Conservation (phyloP, 2,113 vertebrate genomes). For the Mungos mungo region DNA sequence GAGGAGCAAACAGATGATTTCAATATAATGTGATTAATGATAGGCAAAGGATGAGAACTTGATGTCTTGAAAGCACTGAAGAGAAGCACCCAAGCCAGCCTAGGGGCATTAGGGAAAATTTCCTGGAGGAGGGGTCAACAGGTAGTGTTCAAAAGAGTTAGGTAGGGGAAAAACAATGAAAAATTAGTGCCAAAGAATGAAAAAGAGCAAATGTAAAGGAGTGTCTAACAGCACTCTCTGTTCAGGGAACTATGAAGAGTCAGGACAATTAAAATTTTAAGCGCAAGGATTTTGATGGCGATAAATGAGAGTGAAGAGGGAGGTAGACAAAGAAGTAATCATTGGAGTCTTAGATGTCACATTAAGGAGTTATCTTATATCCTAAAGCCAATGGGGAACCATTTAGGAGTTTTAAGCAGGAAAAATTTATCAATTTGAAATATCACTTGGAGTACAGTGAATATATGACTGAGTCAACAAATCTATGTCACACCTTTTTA, state of each 20-base stretch:
- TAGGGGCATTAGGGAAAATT: not conserved
- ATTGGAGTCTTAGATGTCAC: not conserved
- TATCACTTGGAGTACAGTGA: not conserved
- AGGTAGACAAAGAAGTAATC: not conserved
- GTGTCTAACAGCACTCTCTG: not conserved
- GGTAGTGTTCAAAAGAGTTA: constrained; percentile 25
- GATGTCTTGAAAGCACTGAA: constrained; percentile 1
- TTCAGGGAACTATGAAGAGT: not conserved
- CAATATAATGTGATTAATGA: constrained; percentile 43
- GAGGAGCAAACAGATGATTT: constrained; percentile 44
- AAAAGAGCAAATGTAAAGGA: not conserved
- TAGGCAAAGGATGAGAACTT: constrained; percentile 9
- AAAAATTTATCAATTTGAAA: not conserved
- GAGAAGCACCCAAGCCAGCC: not conserved
- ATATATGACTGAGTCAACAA: constrained; percentile 16
- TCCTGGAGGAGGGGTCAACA: not conserved
- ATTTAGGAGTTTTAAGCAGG: not conserved
- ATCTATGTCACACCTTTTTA: not conserved
- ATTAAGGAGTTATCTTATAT: constrained; percentile 19
- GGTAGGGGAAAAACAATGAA: not conserved
- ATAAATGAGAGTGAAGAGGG: not conserved
- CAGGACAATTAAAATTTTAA: constrained; percentile 16
- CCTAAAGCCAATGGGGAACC: not conserved
- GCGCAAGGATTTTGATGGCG: not conserved
- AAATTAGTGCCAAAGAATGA: constrained; percentile 43